Percentiles rank a stretch among this genome's conserved stretches.
Conservation (phyloP, 2,888 invertebrate genomes). For the Spodoptera exigua region DNA sequence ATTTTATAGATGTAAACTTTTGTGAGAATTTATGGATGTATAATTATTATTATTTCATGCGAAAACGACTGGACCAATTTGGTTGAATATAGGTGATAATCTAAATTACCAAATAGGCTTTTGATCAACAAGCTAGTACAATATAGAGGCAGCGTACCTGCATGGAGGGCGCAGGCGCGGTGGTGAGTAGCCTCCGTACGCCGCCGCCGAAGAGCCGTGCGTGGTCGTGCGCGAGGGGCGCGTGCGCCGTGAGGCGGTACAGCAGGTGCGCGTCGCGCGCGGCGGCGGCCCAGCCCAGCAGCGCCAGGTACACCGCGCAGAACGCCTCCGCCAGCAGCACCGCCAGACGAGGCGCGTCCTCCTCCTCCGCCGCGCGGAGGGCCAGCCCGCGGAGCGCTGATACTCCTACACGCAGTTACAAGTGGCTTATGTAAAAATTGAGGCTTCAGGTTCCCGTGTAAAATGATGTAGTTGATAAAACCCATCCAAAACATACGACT, state of each 20-base stretch:
- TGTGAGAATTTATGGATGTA: too few species aligned
- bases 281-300: slow-evolving; percentile 97
- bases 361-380: slow-evolving; percentile 97
- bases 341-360: slow-evolving; percentile 96
- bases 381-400: slow-evolving; percentile 97
- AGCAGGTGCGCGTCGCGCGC: slow-evolving; percentile 98
- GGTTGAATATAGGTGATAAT: too few species aligned
- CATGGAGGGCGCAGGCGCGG: slow-evolving; percentile 89
- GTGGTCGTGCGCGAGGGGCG: slow-evolving; percentile 94
- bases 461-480: too few species aligned
- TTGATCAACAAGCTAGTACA: too few species aligned
- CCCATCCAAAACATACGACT: too few species aligned
- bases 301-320: slow-evolving; percentile 96
- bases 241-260: slow-evolving; percentile 95
- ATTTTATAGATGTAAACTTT: too few species aligned
- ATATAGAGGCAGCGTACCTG: too few species aligned
- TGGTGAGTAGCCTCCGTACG: slow-evolving; percentile 94
- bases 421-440: too few species aligned
- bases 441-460: too few species aligned
- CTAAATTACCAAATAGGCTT: too few species aligned
- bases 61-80: too few species aligned
- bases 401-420: slow-evolving; percentile 89
- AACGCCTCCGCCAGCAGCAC: slow-evolving; percentile 98
- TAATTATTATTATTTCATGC: too few species aligned
- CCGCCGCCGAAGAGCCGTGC: slow-evolving; percentile 96